A percentile compares a stretch with the other conserved stretches of the same genome.
phyloP scores from a whole-genome alignment of 2,888 invertebrate genomes.

The Acrobasis repandana region DNA sequence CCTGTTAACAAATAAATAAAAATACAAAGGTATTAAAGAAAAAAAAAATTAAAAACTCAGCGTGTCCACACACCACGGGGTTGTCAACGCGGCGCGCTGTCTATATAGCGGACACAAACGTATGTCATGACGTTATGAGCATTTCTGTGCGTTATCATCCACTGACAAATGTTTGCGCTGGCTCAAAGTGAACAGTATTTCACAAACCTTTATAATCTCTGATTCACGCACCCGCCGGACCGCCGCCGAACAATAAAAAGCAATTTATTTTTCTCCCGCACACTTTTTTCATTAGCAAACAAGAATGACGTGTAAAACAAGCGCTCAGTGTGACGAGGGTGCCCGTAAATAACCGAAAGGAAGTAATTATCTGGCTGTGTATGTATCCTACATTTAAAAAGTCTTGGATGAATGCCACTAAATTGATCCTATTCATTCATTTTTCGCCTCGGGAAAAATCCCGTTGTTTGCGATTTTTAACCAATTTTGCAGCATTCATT shows the following conservation, averaged over 20 bases:
- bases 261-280: constrained; percentile 71
- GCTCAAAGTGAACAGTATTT: constrained; percentile 61
- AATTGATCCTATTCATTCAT: constrained; percentile 22
- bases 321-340: constrained; percentile 49
- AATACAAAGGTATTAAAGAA: too few species aligned
- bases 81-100: background rate
- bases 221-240: constrained; percentile 66
- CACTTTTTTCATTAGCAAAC: constrained; percentile 80
- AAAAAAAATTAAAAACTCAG: background rate
- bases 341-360: constrained; percentile 39
- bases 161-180: constrained; percentile 58
- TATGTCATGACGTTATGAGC: background rate
- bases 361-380: constrained; percentile 68
- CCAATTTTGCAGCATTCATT: background rate
- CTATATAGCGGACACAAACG: background rate
- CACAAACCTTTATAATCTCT: constrained; percentile 69
- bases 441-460: constrained; percentile 4
- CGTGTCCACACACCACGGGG: background rate
- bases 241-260: constrained; percentile 72
- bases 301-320: constrained; percentile 80
- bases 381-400: constrained; percentile 46
- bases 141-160: constrained; percentile 42
- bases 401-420: constrained; percentile 34
- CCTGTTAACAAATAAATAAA: too few species aligned
- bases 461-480: background rate